Evolutionary conservation across 2,888 invertebrate genomes (phyloP).

Genomic region (Bugulina stolonifera): DNA sequence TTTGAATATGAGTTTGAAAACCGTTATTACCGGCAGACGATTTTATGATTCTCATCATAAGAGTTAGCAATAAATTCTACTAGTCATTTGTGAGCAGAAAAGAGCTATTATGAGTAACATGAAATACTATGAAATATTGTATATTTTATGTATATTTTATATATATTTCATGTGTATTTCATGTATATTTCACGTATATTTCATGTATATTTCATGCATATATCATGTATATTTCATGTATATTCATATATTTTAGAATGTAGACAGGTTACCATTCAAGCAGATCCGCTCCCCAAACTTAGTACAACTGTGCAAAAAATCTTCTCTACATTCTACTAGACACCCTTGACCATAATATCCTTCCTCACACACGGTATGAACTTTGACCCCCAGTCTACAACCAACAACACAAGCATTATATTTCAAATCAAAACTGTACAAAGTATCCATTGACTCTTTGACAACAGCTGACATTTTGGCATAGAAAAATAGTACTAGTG

Average conservation of each 20-base stretch:
- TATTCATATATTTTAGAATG: too few species aligned
- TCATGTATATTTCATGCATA: neutral
- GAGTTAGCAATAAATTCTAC: too few species aligned
- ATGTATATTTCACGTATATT: neutral
- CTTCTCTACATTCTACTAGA: neutral
- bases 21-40: too few species aligned
- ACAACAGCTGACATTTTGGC: too few species aligned
- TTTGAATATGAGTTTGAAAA: too few species aligned
- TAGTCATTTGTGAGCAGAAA: too few species aligned
- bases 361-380: neutral
- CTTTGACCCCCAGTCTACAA: neutral
- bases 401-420: too few species aligned
- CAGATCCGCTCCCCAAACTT: neutral
- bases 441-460: too few species aligned
- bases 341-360: neutral
- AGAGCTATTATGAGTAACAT: too few species aligned
- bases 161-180: neutral
- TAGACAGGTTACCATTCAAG: conserved; percentile 16
- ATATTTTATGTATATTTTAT: neutral
- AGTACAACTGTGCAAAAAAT: neutral
- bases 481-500: too few species aligned
- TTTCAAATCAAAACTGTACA: too few species aligned
- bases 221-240: neutral
- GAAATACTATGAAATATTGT: conserved; percentile 36
- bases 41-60: too few species aligned